phyloP scores from a whole-genome alignment of 2,797 vertebrate genomes.

The Falco cherrug region DNA sequence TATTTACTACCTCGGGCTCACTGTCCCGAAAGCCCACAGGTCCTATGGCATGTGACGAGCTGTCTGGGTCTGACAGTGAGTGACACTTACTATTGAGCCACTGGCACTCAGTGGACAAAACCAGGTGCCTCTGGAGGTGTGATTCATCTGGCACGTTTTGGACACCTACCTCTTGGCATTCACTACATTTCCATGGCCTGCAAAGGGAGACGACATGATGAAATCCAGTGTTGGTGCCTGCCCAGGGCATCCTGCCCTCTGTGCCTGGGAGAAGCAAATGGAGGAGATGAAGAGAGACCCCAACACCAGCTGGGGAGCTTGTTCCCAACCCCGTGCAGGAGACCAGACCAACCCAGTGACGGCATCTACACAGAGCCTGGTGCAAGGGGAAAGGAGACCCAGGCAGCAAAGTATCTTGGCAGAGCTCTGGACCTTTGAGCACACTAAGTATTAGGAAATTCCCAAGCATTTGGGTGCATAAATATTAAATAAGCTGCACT shows the following conservation, averaged over 20 bases:
- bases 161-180: not conserved
- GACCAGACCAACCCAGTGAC: not conserved
- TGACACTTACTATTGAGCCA: not conserved
- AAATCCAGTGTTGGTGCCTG: not conserved
- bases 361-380: not conserved
- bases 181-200: not conserved
- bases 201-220: not conserved
- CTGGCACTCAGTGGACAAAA: not conserved
- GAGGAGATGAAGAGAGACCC: not conserved
- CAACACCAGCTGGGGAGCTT: not conserved
- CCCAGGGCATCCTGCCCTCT: not conserved
- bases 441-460: not conserved
- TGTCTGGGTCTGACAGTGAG: not conserved
- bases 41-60: accelerated
- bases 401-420: not conserved
- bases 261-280: not conserved
- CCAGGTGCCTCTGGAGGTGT: not conserved
- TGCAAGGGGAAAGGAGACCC: not conserved
- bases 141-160: not conserved
- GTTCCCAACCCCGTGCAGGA: not conserved
- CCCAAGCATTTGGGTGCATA: not conserved
- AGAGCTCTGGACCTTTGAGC: not conserved
- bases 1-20: not conserved
- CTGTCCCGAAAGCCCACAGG: not conserved
- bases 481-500: not conserved